Percentiles rank a stretch among this genome's conserved stretches.
These are phyloP conservation scores for Geopemphigus sp. DNA, from an alignment of 1,140 invertebrate genomes.

Conservation along the genomic window DNA sequence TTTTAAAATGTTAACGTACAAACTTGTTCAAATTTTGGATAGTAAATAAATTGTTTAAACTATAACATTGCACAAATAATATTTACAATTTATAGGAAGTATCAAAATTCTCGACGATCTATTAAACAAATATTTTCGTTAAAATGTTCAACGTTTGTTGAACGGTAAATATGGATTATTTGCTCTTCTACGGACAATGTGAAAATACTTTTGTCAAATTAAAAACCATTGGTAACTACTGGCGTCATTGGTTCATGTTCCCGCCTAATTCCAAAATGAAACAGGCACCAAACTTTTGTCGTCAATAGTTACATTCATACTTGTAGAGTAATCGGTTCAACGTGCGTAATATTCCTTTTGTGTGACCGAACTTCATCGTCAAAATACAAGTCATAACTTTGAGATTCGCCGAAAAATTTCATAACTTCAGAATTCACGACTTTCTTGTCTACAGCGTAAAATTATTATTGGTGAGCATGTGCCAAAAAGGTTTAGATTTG, in stretches of 20 bases:
- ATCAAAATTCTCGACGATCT: no score
- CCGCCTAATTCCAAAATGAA: background rate
- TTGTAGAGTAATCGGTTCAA: slow-evolving; percentile 7
- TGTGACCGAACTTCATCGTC: background rate
- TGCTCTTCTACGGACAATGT: no score
- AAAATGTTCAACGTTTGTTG: no score
- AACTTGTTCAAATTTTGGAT: no score
- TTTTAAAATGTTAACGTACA: no score
- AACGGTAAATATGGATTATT: no score
- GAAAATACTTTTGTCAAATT: background rate
- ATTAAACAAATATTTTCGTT: no score
- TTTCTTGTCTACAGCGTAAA: background rate
- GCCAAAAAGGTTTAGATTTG: no score
- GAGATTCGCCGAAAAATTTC: background rate
- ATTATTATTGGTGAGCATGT: background rate
- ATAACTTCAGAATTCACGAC: slow-evolving; percentile 4
- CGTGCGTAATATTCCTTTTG: background rate
- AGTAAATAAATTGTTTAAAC: no score
- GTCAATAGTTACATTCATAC: background rate
- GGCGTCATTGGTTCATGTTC: background rate
- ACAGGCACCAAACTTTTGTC: background rate
- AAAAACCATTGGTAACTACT: background rate
- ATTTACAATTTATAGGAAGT: no score
- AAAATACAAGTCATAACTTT: slow-evolving; percentile 3
- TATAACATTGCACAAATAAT: no score